Base-by-base conservation (phyloP, 23 tunicate species). In the Pegea sp. region DNA sequence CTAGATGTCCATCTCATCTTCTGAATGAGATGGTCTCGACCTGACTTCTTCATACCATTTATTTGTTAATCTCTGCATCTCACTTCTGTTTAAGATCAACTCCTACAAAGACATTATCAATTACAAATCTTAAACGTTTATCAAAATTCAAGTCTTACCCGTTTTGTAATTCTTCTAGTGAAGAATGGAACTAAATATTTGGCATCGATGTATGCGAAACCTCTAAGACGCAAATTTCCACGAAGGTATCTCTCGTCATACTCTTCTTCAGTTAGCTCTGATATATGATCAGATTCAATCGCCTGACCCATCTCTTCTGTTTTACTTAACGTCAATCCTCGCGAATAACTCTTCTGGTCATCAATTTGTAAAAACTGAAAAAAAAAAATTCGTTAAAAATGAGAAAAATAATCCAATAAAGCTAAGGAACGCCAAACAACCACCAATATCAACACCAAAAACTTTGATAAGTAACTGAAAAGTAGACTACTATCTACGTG, bases 41-140 rank as follows among this genome's bases (percentile, higher is more conserved):
- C 90, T 46, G 8, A 88, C 97, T 63, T 89, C 98, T 51, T 89
- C 81, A 44, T 89, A 89, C 98, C 98, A 89, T 56, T 89, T 89
- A 71, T 77, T 77, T 0, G 98, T 89, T 46, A 89, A 44, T 26
- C 84, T 58, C 54, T 77, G 98, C 98, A 89, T 89, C 53, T 89
- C 93, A 26, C 79, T 77, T 8, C 98, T 65, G 34, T 89, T 89
- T 29, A 60, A 74, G 20, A 76, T 89, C 71, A 89, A 31, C 56
- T 89, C 98, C 89, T 87, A 52, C 26, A 44, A 48, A 29, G 22
- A 56, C n/a, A n/a, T n/a, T n/a, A n/a, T n/a, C n/a, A n/a, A n/a
- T n/a, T n/a, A n/a, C n/a, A n/a, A n/a, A n/a, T n/a, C n/a, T n/a
- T n/a, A n/a, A n/a, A n/a, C n/a, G n/a, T n/a, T n/a, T n/a, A n/a